phyloP scores from a whole-genome alignment of 2,888 invertebrate genomes.

The Ormyrus pomaceus region DNA sequence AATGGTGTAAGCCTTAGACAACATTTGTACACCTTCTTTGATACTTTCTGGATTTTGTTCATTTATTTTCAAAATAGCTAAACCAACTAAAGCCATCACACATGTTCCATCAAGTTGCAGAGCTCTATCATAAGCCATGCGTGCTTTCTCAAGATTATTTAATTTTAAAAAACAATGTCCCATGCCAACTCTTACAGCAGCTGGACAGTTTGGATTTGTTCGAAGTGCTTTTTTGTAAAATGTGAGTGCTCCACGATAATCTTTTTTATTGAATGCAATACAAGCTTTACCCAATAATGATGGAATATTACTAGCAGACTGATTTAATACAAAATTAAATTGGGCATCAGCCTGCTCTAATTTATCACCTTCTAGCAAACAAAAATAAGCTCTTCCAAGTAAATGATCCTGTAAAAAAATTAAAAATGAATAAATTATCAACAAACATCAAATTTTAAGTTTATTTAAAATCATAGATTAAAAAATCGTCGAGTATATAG shows the following conservation, averaged over 20 bases:
- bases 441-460: not conserved
- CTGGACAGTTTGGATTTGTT: constrained; percentile 97
- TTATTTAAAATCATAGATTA: not conserved
- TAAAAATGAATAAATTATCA: constrained; percentile 11
- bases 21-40: constrained; percentile 94
- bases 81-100: constrained; percentile 96
- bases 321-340: constrained; percentile 98
- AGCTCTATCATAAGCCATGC: constrained; percentile 96
- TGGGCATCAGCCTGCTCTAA: constrained; percentile 99
- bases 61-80: constrained; percentile 96
- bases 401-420: constrained; percentile 88
- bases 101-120: constrained; percentile 94
- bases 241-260: constrained; percentile 94
- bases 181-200: constrained; percentile 97
- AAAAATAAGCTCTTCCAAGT: constrained; percentile 98
- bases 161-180: constrained; percentile 99
- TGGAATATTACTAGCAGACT: constrained; percentile 96
- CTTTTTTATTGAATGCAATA: constrained; percentile 98
- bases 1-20: constrained; percentile 96
- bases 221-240: constrained; percentile 98
- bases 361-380: constrained; percentile 98
- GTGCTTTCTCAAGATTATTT: constrained; percentile 96
- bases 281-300: constrained; percentile 98
- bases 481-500: too few species aligned
- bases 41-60: constrained; percentile 94